Conservation (phyloP, 2,797 vertebrate genomes). For the Steatocranus sp. region DNA sequence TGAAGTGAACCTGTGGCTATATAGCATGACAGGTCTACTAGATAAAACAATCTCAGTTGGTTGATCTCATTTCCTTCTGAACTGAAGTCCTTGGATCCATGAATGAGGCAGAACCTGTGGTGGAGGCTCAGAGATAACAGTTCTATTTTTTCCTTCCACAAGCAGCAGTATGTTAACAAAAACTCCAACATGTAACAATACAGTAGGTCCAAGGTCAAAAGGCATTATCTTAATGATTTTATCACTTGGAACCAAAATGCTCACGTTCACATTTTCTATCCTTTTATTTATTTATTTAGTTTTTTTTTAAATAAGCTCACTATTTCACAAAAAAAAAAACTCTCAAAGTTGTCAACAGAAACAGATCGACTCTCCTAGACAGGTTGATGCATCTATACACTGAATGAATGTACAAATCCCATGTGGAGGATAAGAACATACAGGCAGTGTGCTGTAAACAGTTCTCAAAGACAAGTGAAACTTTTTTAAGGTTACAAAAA, state of each 20-base stretch:
- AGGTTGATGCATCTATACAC: constrained; percentile 33
- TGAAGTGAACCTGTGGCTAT: constrained; percentile 41
- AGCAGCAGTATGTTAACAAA: background rate
- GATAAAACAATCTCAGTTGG: constrained; percentile 50
- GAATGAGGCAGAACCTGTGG: constrained; percentile 13
- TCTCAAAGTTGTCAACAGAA: constrained; percentile 9
- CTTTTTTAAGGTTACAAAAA: background rate
- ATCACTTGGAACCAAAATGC: background rate
- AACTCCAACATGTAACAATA: background rate
- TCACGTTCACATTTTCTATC: background rate
- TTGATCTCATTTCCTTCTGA: constrained; percentile 54
- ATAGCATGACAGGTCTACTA: constrained; percentile 37
- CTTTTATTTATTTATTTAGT: background rate
- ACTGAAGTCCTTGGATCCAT: constrained; percentile 9
- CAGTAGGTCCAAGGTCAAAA: background rate
- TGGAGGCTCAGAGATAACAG: constrained; percentile 12
- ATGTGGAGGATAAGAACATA: background rate
- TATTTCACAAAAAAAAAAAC: background rate
- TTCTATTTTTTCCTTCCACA: constrained; percentile 17
- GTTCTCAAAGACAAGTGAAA: background rate
- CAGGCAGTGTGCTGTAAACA: background rate
- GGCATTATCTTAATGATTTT: background rate
- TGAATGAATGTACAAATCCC: constrained; percentile 20
- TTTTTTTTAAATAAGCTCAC: background rate
- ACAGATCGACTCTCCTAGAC: constrained; percentile 5